Evolutionary conservation across 92 coral and sea anemone genomes (phyloP).

Genomic region (Actinernus sp.): DNA sequence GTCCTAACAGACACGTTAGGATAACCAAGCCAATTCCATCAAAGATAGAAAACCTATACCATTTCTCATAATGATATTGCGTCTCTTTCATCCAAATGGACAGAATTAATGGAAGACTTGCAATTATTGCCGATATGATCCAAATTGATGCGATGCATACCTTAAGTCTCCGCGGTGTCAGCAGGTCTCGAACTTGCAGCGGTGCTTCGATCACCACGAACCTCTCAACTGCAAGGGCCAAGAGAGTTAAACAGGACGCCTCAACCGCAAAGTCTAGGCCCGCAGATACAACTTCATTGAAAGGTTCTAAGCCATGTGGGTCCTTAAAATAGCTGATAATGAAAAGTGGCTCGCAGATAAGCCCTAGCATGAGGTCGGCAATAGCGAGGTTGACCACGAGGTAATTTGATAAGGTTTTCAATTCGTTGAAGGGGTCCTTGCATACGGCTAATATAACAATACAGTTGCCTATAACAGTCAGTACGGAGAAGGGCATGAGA

Average conservation of each 20-base stretch:
- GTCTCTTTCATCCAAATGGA: background rate
- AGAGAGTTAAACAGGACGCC: slow-evolving; percentile 4
- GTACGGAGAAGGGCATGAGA: background rate
- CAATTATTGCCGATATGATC: background rate
- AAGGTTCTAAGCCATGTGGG: background rate
- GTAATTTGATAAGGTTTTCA: background rate
- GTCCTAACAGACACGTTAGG: background rate
- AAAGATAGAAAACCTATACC: background rate
- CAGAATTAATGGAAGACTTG: no score
- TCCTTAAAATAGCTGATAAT: background rate
- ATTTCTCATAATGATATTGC: background rate
- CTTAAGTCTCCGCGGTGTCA: background rate
- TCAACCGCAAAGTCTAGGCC: background rate
- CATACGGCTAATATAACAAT: background rate
- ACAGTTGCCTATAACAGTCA: background rate
- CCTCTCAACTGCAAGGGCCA: slow-evolving; percentile 1
- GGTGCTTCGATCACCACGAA: slow-evolving; percentile 1
- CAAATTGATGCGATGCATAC: background rate
- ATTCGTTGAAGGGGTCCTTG: background rate
- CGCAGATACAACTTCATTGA: background rate
- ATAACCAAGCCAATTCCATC: background rate
- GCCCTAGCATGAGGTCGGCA: slow-evolving; percentile 4
- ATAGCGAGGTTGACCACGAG: background rate
- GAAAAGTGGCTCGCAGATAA: background rate
- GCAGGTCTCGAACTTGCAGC: background rate